Evolutionary conservation across 2,797 vertebrate genomes (phyloP).

Genomic region (Onychomys leucogaster): DNA sequence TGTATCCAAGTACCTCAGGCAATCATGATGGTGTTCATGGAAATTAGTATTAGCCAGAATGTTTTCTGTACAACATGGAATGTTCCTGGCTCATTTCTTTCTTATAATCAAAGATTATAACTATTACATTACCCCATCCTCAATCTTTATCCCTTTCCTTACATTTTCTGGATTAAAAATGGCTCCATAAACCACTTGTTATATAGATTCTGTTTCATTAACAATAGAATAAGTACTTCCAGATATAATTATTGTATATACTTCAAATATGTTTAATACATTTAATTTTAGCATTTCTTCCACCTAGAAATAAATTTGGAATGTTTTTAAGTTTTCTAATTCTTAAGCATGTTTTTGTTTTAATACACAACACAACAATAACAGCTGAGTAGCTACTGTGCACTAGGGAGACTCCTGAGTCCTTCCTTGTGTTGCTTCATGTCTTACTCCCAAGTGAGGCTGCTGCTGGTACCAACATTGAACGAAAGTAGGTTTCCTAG

Average conservation of each 20-base stretch:
- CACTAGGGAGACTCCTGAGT: neutral
- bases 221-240: neutral
- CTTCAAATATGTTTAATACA: neutral
- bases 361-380: neutral
- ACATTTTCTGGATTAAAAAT: neutral
- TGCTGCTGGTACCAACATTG: neutral
- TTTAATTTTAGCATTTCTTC: neutral
- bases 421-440: neutral
- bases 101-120: neutral
- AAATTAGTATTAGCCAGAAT: neutral
- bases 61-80: neutral
- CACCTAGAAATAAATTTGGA: neutral
- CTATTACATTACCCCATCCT: neutral
- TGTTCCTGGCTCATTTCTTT: neutral
- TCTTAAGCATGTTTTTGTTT: neutral
- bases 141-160: neutral
- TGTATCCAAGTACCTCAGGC: neutral
- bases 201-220: neutral
- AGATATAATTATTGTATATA: neutral
- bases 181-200: neutral
- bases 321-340: neutral
- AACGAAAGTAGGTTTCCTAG: neutral
- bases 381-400: neutral
- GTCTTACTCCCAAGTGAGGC: neutral
- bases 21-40: neutral